Base-by-base conservation (phyloP, 2,888 invertebrate species). In the Drosophila neonasuta region DNA sequence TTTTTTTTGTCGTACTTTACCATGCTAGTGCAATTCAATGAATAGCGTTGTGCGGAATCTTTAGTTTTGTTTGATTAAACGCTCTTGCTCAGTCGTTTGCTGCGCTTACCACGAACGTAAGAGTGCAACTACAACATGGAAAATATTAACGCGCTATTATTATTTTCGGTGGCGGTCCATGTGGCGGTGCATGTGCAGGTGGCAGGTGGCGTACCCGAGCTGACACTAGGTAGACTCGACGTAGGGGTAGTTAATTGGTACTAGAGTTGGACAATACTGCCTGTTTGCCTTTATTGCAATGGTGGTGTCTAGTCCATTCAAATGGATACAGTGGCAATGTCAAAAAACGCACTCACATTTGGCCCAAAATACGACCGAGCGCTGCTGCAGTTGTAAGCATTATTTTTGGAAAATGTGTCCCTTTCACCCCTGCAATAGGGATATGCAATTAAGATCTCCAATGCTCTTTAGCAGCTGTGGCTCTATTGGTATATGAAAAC, bases 171-270 rank as follows among this genome's bases (percentile, higher is more conserved):
- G 24, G 24, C 24, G 24, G 24, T 24, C 24, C 4, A 24, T 24
- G 20, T 20, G 20, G 20, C 20, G 20, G 20, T 20, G 20, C 20
- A 20, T 20, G 24, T 24, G 24, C 24, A 24, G 24, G 24, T 24
- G 51, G 55, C 71, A 58, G 59, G 64, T 74, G 75, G 68, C 73
- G 52, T n/a, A 51, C 36, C 55, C 41, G 30, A 11, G 52, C 48
- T 20, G 3, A 20, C 20, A 20, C 20, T 20, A 20, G 20, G 20
- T 20, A 20, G 20, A 20, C 20, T 20, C 51, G 36, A 59, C 51
- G 45, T 62, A 83, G 80, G 79, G 86, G 80, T 80, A 74, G 80
- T 55, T 70, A 68, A 74, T 80, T 63, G 83, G 67, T 86, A 71
- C 82, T 68, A 80, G 65, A 80, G 51, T 75, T 80, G 86, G 80